Base-by-base conservation (phyloP, 2,888 invertebrate genomes). In the Cenopis cana region DNA sequence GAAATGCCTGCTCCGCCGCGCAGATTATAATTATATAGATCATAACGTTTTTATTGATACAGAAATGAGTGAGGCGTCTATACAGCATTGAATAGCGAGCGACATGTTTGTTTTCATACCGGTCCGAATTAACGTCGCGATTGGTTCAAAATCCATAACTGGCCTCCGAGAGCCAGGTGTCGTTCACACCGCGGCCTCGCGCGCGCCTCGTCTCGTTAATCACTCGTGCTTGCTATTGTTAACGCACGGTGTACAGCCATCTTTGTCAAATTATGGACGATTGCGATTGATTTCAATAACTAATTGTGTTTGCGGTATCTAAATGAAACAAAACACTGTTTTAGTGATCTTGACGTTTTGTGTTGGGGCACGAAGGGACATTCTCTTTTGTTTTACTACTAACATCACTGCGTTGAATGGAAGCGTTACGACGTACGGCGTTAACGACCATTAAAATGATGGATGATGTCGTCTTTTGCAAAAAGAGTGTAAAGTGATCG, bases 111-210 rank as follows among this genome's bases (percentile, higher is more conserved):
- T 91, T 91, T 92, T 91, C 89, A 89, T 92, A 92, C 91, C 91
- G 92, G 92, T 92, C 91, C 88, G 89, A 91, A 92, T 93, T 91
- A 92, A 91, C 92, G 90, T 91, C 87, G 93, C 92, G 89, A 93
- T 92, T 93, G 92, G 92, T 91, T 92, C 87, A 93, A 92, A 93
- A 93, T 93, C 92, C 93, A 93, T 93, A 93, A 92, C 92, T 93
- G 93, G 93, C 93, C 93, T 91, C 92, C 85, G 87, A 88, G 89
- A 90, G 91, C 93, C 93, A 93, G 93, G 93, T 93, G 93, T 93
- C 93, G 93, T 94, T 93, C 93, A 93, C 93, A 93, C 93, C 93
- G 93, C 93, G 93, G 93, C 93, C 91, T 91, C 92, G 92, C 92
- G 92, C 73, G 71, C 82, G 82, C 90, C 91, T 91, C 91, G 91